Percentiles rank a stretch among this genome's conserved stretches.
phyloP scores from a whole-genome alignment of 1,140 invertebrate species.

The Achroia grisella region DNA sequence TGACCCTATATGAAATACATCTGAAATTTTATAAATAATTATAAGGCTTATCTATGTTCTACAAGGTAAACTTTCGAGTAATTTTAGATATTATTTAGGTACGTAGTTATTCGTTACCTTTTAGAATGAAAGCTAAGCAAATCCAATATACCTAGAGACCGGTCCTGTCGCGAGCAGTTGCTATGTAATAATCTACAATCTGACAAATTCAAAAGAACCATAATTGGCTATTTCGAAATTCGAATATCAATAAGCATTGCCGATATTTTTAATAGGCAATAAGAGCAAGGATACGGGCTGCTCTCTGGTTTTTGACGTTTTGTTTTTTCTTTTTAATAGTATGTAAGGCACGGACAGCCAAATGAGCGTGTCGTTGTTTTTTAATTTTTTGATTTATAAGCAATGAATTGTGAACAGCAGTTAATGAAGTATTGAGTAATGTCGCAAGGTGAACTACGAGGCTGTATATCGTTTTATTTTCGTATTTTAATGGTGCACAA shows the following conservation, averaged over 20 bases:
- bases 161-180: no score
- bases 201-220: not conserved
- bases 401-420: conserved; percentile 36
- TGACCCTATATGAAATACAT: no score
- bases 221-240: conserved; percentile 45
- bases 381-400: conserved; percentile 45
- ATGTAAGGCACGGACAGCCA: conserved; percentile 27
- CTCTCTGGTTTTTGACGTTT: conserved; percentile 8
- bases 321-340: conserved; percentile 25
- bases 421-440: conserved; percentile 39
- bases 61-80: no score
- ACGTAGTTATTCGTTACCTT: no score
- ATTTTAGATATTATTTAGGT: no score
- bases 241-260: conserved; percentile 47
- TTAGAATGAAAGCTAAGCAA: no score
- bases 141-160: no score
- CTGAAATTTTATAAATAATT: no score
- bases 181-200: not conserved
- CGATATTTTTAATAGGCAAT: conserved; percentile 50
- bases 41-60: no score
- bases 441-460: conserved; percentile 16
- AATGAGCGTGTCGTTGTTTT: conserved; percentile 43
- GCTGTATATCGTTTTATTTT: conserved; percentile 14
- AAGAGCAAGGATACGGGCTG: conserved; percentile 22
- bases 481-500: conserved; percentile 8